Percentiles rank a stretch among this genome's conserved stretches.
These are phyloP conservation scores for Elmis aenea DNA, from an alignment of 2,888 invertebrate species.

Conservation along the genomic window DNA sequence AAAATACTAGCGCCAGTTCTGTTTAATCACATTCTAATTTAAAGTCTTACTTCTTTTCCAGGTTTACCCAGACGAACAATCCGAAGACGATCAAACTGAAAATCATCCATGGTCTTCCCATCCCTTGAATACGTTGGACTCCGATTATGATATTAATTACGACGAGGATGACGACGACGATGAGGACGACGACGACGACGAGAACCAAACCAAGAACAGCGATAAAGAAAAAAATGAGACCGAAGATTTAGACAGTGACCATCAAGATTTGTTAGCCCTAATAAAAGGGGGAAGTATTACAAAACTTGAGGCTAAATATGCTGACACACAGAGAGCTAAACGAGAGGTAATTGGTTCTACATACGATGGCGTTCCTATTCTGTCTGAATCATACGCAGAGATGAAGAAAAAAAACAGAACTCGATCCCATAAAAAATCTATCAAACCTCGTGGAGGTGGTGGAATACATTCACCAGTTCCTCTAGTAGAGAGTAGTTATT, in stretches of 20 bases:
- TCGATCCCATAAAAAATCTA: neutral
- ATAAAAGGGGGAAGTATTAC: constrained; percentile 22
- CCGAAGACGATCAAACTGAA: too few species aligned
- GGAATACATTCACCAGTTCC: constrained; percentile 2
- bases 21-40: too few species aligned
- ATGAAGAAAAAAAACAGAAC: constrained; percentile 27
- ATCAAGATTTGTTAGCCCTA: constrained; percentile 25
- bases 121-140: too few species aligned
- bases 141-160: constrained; percentile 10
- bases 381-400: constrained; percentile 40
- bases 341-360: constrained; percentile 41
- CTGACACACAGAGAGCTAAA: constrained; percentile 32
- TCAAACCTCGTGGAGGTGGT: constrained; percentile 1
- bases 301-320: too few species aligned
- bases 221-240: constrained; percentile 12
- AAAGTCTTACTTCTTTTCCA: too few species aligned
- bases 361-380: constrained; percentile 40
- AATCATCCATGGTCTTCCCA: too few species aligned
- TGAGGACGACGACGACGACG: constrained; percentile 12
- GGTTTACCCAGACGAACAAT: constrained; percentile 8
- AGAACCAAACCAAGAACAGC: constrained; percentile 7
- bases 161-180: constrained; percentile 4
- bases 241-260: constrained; percentile 15
- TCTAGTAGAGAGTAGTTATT: neutral
- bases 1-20: too few species aligned